A percentile compares a stretch with the other conserved stretches of the same genome.
Conservation (phyloP, 2,888 invertebrate genomes). For the Tenthredo livida region DNA sequence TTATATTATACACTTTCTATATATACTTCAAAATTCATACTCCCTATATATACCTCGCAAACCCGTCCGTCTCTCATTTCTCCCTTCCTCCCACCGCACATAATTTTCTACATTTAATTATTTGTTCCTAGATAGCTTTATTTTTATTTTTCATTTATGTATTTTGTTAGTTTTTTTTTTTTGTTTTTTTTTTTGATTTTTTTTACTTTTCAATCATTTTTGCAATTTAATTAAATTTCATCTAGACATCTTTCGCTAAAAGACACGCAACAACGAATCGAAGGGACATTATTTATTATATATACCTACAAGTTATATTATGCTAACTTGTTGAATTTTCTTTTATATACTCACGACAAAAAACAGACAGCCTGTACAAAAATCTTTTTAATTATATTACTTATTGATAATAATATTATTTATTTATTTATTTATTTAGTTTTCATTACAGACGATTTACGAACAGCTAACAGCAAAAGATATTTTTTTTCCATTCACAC, state of each 20-base stretch:
- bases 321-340: slow-evolving; percentile 60
- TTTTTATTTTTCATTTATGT: not conserved
- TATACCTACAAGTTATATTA: slow-evolving; percentile 57
- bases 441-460: slow-evolving; percentile 59
- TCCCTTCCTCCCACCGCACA: slow-evolving; percentile 27
- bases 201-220: slow-evolving; percentile 47
- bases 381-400: slow-evolving; percentile 24
- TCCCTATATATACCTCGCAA: not conserved
- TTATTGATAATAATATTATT: slow-evolving; percentile 30
- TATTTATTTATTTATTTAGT: slow-evolving; percentile 53
- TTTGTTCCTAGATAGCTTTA: slow-evolving; percentile 59
- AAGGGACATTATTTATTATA: slow-evolving; percentile 57
- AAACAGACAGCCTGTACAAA: slow-evolving; percentile 48
- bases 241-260: slow-evolving; percentile 61
- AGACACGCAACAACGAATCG: slow-evolving; percentile 73
- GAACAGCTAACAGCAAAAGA: slow-evolving; percentile 60
- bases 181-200: not conserved
- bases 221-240: slow-evolving; percentile 34
- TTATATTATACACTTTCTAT: slow-evolving; percentile 6
- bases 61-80: slow-evolving; percentile 30
- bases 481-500: slow-evolving; percentile 41
- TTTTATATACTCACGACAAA: slow-evolving; percentile 47
- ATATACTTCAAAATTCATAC: not conserved
- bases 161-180: slow-evolving; percentile 50
- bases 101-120: slow-evolving; percentile 51